Base-by-base conservation (phyloP, 2,888 invertebrate genomes). In the Neoaliturus tenellus region DNA sequence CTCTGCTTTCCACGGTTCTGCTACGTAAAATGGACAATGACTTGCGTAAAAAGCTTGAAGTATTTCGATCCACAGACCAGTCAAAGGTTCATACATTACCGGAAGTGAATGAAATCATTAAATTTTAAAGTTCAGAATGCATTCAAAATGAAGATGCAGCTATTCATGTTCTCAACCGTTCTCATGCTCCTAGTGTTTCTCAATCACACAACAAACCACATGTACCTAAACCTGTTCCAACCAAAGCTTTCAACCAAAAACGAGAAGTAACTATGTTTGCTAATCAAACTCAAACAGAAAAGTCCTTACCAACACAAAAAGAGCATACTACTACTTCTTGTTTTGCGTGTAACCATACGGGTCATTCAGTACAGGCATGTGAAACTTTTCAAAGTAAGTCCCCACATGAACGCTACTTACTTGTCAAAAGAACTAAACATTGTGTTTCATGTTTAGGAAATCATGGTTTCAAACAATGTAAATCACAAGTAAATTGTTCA, bases 21-120 rank as follows among this genome's bases (percentile, higher is more conserved):
- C 31, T 75, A 17, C 35, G 75, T 20, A 75, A 75, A n/a, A 4
- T 75, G 17, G 75, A 75, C 8, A 75, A 75, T 41, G 41, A 6
- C 5, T 10, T 75, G 17, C 33, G 75, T n/a, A 75, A 35, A n/a
- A 31, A 39, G 5, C 41, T 75, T 6, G 75, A 75, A n/a, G 39
- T 20, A 39, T 75, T 35, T 75, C 17, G 33, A 39, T 35, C 75
- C 12, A 8, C 8, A n/a, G 8, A n/a, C 12, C 12, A 10, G 12
- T 23, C 12, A 8, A 20, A 8, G 20, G 8, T 12, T n/a, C 58
- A 10, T 20, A 58, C 58, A 12, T 23, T 20, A 12, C 12, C 12
- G 58, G n/a, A n/a, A n/a, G n/a, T n/a, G n/a, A n/a, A n/a, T n/a
- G n/a, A n/a, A n/a, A n/a, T n/a, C n/a, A n/a, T 23, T n/a, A 58